Conservation (phyloP, 2,797 vertebrate genomes). For the Leucoraja ocellata region DNA sequence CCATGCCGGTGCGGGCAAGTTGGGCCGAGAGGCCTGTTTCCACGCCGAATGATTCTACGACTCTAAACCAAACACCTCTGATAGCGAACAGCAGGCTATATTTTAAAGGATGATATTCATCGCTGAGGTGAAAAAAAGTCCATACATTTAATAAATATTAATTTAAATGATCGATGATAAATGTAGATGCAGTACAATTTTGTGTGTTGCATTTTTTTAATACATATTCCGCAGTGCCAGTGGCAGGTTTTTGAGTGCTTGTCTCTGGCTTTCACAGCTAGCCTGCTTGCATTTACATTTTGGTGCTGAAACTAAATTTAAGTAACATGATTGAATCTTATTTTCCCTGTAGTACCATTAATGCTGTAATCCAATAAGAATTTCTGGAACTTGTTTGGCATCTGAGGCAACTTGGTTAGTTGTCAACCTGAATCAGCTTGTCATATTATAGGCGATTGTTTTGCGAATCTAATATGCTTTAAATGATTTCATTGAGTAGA, state of each 20-base stretch:
- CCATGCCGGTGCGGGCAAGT: too few relatives aligned
- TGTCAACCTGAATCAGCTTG: conserved; percentile 95
- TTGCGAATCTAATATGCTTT: conserved; percentile 94
- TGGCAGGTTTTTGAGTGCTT: conserved; percentile 13
- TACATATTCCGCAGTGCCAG: conserved; percentile 10
- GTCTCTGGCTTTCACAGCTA: conserved; percentile 28
- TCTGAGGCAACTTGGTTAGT: conserved; percentile 76
- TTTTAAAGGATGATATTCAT: neutral
- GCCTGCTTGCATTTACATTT: conserved; percentile 53
- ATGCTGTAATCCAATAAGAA: conserved; percentile 99
- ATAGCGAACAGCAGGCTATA: neutral
- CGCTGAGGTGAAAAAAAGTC: neutral
- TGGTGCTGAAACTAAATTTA: conserved; percentile 62
- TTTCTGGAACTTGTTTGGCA: conserved; percentile 96
- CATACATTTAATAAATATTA: conserved; percentile 34
- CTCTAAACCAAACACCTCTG: neutral
- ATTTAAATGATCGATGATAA: conserved; percentile 33
- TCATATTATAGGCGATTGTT: conserved; percentile 98
- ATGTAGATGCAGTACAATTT: conserved; percentile 4
- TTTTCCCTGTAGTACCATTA: conserved; percentile 90
- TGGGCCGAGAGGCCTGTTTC: too few relatives aligned
- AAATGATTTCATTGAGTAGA: conserved; percentile 91
- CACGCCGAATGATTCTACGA: too few relatives aligned
- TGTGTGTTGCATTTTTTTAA: conserved; percentile 15
- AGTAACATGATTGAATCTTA: conserved; percentile 81